phyloP scores from a whole-genome alignment of 2,113 vertebrate genomes.

The Odontesthes bonariensis region DNA sequence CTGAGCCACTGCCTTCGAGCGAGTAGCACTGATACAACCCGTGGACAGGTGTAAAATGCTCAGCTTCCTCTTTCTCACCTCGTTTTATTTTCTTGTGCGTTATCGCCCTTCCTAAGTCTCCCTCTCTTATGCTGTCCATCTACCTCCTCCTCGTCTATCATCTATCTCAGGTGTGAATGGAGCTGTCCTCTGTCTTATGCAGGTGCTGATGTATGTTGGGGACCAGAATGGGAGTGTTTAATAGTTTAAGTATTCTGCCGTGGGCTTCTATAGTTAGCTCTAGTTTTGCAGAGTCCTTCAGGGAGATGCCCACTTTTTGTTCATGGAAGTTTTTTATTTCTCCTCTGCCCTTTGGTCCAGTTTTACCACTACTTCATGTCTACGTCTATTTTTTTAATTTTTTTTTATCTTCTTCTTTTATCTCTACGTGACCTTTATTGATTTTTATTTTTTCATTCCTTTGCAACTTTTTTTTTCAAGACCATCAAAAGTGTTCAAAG shows the following conservation, averaged over 20 bases:
- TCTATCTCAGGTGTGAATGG: constrained; percentile 66
- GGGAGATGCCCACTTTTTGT: constrained; percentile 17
- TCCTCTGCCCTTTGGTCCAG: not conserved
- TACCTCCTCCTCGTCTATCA: constrained; percentile 28
- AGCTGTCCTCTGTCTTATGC: constrained; percentile 58
- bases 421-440: not conserved
- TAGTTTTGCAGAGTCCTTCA: constrained; percentile 13
- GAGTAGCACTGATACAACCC: constrained; percentile 32
- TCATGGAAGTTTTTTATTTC: not conserved
- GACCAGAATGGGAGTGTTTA: constrained; percentile 60
- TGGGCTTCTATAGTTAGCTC: constrained; percentile 44
- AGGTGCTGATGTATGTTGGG: constrained; percentile 59
- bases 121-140: constrained; percentile 14
- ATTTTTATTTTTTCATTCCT: not conserved
- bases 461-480: too few relatives aligned
- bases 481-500: too few relatives aligned
- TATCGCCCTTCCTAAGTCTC: not conserved
- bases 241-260: constrained; percentile 59
- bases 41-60: constrained; percentile 68
- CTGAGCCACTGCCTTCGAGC: constrained; percentile 29
- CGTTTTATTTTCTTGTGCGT: constrained; percentile 44
- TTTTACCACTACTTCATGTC: not conserved
- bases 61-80: constrained; percentile 42
- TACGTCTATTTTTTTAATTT: too few relatives aligned
- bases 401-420: not conserved